Conservation (phyloP, 2,888 invertebrate species). For the Blomia tropicalis region DNA sequence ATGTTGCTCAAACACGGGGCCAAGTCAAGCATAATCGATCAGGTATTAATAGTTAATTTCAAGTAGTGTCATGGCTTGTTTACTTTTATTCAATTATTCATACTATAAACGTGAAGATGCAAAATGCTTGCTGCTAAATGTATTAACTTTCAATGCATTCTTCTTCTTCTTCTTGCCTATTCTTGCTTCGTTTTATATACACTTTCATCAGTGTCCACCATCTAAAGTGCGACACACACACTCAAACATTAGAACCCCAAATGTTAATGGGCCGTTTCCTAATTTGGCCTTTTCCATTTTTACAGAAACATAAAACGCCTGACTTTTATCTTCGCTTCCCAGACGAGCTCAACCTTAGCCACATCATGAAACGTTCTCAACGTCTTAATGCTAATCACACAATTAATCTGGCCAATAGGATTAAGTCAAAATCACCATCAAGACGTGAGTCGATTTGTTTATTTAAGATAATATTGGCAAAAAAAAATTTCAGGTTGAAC, state of each 20-base stretch:
- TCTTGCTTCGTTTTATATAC: no score
- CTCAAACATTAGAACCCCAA: not conserved
- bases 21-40: slow-evolving; percentile 45
- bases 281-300: slow-evolving; percentile 14
- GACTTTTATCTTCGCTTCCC: slow-evolving; percentile 36
- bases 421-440: slow-evolving; percentile 28
- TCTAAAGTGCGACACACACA: no score
- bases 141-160: not conserved
- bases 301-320: slow-evolving; percentile 36
- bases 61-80: not conserved
- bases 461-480: no score
- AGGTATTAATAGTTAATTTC: slow-evolving; percentile 12
- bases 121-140: not conserved
- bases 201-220: no score
- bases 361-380: slow-evolving; percentile 30
- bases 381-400: slow-evolving; percentile 30
- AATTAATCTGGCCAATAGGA: slow-evolving; percentile 30
- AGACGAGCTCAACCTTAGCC: slow-evolving; percentile 34
- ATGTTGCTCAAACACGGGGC: slow-evolving; percentile 47
- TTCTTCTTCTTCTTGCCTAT: not conserved
- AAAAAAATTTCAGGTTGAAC: no score
- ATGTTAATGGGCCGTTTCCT: not conserved
- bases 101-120: not conserved
- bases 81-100: not conserved
- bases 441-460: slow-evolving; percentile 26